Percentiles rank a stretch among this genome's conserved stretches.
Evolutionary conservation across 2,797 vertebrate genomes (phyloP).

Genomic region (Eulemur albifrons): DNA sequence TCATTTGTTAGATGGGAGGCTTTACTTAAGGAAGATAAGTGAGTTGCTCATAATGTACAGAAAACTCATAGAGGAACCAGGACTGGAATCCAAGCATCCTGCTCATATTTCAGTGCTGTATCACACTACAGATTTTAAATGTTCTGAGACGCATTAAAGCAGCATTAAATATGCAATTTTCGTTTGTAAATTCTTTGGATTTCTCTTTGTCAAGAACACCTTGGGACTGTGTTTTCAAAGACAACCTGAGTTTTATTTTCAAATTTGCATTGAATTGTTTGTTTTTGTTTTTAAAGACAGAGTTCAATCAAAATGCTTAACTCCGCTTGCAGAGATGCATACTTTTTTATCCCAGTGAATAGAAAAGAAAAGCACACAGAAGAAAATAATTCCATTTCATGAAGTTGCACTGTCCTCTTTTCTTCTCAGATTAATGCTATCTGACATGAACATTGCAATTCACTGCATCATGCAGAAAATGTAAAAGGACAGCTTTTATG

Average conservation of each 20-base stretch:
- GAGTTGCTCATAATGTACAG: neutral
- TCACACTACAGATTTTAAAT: neutral
- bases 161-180: neutral
- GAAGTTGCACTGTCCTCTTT: slow-evolving; percentile 71
- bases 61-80: neutral
- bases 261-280: neutral
- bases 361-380: neutral
- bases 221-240: neutral
- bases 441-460: slow-evolving; percentile 76
- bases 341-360: neutral
- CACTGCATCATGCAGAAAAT: slow-evolving; percentile 77
- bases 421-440: slow-evolving; percentile 58
- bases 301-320: neutral
- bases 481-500: slow-evolving; percentile 71
- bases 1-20: neutral
- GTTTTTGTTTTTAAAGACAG: neutral
- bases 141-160: neutral
- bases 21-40: neutral
- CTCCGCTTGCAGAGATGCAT: neutral
- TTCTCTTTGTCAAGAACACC: neutral
- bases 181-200: neutral
- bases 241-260: neutral
- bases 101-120: neutral
- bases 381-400: slow-evolving; percentile 68
- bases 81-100: neutral